Conservation (phyloP, 2,797 vertebrate species). For the Poecilia velifera region DNA sequence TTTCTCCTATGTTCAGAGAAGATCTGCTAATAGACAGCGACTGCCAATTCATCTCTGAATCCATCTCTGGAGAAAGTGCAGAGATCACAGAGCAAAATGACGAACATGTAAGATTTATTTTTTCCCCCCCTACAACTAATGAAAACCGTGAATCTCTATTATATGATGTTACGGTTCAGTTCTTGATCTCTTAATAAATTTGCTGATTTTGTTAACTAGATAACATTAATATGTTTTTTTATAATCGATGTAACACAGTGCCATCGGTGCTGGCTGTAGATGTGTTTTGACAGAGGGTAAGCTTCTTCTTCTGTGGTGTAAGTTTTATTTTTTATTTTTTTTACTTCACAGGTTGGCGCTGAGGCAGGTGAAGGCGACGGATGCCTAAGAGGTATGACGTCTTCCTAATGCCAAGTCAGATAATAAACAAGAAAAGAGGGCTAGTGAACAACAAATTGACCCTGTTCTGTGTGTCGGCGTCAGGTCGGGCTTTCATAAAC, state of each 20-base stretch:
- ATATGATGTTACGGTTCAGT: background rate
- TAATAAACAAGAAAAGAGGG: background rate
- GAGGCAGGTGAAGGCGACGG: conserved; percentile 71
- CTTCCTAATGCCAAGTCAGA: conserved; percentile 3
- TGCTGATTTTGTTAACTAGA: background rate
- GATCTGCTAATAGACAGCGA: conserved; percentile 73
- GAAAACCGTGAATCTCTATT: background rate
- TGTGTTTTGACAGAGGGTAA: background rate
- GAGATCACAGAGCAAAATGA: conserved; percentile 67
- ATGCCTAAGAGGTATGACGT: conserved; percentile 67
- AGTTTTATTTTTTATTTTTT: background rate
- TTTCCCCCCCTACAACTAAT: background rate
- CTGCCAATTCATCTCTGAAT: conserved; percentile 53
- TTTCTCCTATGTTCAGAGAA: conserved; percentile 61
- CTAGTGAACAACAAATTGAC: background rate
- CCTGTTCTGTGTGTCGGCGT: background rate
- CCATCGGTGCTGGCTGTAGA: background rate
- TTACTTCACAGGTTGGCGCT: conserved; percentile 31
- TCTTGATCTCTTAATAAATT: background rate
- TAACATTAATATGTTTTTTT: background rate
- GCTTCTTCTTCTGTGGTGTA: conserved; percentile 46
- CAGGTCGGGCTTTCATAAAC: conserved; percentile 6
- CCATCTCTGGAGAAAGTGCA: conserved; percentile 44
- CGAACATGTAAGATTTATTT: conserved; percentile 66
- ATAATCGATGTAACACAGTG: background rate